Evolutionary conservation across 2,113 vertebrate genomes (phyloP).

Genomic region (Acanthochromis polyacanthus): DNA sequence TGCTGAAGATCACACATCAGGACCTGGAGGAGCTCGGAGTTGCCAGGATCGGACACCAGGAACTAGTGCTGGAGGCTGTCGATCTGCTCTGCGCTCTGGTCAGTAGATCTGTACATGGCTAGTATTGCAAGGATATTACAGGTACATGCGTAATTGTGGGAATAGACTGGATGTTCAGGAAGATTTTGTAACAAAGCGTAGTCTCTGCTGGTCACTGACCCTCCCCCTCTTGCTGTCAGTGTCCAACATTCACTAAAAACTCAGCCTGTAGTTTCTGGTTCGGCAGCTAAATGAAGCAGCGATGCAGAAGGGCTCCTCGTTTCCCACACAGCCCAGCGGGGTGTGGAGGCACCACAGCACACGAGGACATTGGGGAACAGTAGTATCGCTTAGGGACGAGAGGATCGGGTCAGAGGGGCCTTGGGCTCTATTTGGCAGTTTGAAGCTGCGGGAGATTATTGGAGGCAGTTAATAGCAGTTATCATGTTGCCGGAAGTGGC

Average conservation of each 20-base stretch:
- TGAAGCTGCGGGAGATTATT: conserved; percentile 12
- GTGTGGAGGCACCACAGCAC: conserved; percentile 29
- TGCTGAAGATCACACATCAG: conserved; percentile 96
- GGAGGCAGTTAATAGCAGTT: conserved; percentile 17
- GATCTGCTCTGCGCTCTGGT: conserved; percentile 98
- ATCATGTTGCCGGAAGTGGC: not conserved
- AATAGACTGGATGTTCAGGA: not conserved
- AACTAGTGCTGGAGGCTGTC: conserved; percentile 96
- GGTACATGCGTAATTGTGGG: not conserved
- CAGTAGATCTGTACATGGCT: conserved; percentile 71
- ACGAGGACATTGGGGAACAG: conserved; percentile 8
- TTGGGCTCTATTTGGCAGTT: conserved; percentile 30
- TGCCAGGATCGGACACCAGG: conserved; percentile 95
- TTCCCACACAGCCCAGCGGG: conserved; percentile 55
- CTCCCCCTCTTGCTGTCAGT: not conserved
- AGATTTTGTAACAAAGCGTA: not conserved
- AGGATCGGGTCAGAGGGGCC: not conserved
- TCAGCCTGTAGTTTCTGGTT: conserved; percentile 43
- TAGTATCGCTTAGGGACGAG: not conserved
- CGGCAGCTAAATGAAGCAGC: conserved; percentile 26
- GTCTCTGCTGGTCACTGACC: not conserved
- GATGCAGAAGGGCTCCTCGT: conserved; percentile 46
- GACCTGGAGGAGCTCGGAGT: conserved; percentile 97
- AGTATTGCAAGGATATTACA: not conserved
- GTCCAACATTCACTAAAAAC: not conserved